Evolutionary conservation across 2,888 invertebrate genomes (phyloP).

Genomic region (Latheticus oryzae): DNA sequence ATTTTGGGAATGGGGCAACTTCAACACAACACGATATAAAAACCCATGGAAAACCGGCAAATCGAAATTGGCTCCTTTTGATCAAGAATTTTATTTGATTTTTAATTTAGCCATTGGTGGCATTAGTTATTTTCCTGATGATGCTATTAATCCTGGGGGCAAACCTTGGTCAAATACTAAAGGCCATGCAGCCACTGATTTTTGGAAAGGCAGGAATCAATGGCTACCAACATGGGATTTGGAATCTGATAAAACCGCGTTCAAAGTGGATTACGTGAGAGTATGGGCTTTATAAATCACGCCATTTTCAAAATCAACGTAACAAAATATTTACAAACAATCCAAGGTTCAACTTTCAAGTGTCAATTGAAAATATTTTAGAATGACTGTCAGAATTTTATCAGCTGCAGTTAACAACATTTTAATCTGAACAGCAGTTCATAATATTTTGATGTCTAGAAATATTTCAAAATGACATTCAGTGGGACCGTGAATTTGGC

Average conservation of each 20-base stretch:
- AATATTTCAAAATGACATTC: too few relatives aligned
- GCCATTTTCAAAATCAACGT: neutral
- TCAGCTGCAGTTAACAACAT: too few relatives aligned
- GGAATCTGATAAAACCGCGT: slow-evolving; percentile 67
- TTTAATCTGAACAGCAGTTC: too few relatives aligned
- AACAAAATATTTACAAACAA: neutral
- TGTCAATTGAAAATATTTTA: too few relatives aligned
- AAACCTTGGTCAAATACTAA: slow-evolving; percentile 71
- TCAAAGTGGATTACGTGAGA: slow-evolving; percentile 76
- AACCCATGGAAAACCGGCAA: slow-evolving; percentile 70
- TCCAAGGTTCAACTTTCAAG: too few relatives aligned
- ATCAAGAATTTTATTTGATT: slow-evolving; percentile 74
- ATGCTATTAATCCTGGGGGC: slow-evolving; percentile 66
- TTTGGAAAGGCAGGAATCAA: slow-evolving; percentile 70
- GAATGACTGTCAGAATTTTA: too few relatives aligned
- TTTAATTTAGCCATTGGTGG: slow-evolving; percentile 78
- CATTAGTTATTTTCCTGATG: slow-evolving; percentile 74
- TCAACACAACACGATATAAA: slow-evolving; percentile 65
- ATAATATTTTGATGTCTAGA: too few relatives aligned
- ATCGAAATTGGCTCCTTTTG: slow-evolving; percentile 74
- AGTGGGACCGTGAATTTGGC: too few relatives aligned
- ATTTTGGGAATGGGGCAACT: slow-evolving; percentile 75
- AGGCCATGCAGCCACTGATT: slow-evolving; percentile 68
- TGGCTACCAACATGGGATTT: slow-evolving; percentile 74
- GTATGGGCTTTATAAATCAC: slow-evolving; percentile 67